Percentiles rank a stretch among this genome's conserved stretches.
Conservation (phyloP, 2,113 vertebrate species). For the Pollachius pollachius region DNA sequence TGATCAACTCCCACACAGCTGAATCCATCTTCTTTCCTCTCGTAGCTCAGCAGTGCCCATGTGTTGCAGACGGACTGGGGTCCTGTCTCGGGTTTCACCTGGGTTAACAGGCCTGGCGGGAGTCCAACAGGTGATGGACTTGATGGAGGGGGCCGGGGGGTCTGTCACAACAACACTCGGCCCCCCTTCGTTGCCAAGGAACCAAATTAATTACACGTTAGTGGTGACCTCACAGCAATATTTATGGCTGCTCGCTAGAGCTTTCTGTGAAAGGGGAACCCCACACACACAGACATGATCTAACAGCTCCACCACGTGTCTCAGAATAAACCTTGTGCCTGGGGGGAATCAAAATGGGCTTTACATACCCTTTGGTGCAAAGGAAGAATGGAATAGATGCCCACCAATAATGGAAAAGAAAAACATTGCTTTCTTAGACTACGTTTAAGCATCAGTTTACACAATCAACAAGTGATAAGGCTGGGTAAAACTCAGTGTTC, state of each 20-base stretch:
- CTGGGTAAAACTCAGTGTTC: too few species aligned
- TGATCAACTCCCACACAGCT: too few species aligned
- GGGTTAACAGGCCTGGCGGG: slow-evolving; percentile 53
- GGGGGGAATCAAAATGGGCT: too few species aligned
- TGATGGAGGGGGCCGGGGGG: slow-evolving; percentile 30
- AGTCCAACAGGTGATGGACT: slow-evolving; percentile 65
- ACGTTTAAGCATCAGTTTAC: too few species aligned
- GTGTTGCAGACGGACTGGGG: slow-evolving; percentile 29
- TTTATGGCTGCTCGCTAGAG: slow-evolving; percentile 53
- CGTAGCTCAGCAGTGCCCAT: slow-evolving; percentile 1
- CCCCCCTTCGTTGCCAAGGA: slow-evolving; percentile 29
- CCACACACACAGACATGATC: slow-evolving; percentile 30
- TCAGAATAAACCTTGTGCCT: slow-evolving; percentile 8
- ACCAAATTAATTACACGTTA: slow-evolving; percentile 68
- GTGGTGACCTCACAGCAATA: slow-evolving; percentile 60
- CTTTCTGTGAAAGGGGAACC: slow-evolving; percentile 45
- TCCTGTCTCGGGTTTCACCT: slow-evolving; percentile 52
- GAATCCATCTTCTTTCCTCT: too few species aligned
- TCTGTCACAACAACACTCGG: slow-evolving; percentile 60
- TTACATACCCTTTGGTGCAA: too few species aligned
- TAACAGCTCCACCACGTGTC: slow-evolving; percentile 20
- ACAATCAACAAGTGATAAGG: too few species aligned
- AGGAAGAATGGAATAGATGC: too few species aligned
- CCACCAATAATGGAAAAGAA: too few species aligned
- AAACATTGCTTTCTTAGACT: too few species aligned